Conservation (phyloP, 2,888 invertebrate species). For the Acrobasis consociella region DNA sequence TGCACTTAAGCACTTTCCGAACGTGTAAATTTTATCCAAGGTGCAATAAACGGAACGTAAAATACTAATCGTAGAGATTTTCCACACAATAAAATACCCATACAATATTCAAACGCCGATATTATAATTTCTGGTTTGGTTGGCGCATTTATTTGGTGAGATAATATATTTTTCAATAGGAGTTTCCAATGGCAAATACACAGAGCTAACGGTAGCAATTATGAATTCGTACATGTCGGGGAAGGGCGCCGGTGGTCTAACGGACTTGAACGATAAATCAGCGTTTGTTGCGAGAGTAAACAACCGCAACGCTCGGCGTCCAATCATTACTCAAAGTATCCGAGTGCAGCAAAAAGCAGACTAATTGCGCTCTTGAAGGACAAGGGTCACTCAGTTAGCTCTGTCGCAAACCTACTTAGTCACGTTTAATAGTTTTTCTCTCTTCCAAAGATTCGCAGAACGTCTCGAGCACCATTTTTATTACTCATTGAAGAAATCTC, state of each 20-base stretch:
- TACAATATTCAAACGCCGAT: too few relatives aligned
- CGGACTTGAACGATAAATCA: conserved; percentile 62
- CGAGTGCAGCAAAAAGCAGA: conserved; percentile 74
- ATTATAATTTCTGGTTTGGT: too few relatives aligned
- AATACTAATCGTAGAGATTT: not conserved
- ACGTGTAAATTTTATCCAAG: not conserved
- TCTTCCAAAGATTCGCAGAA: conserved; percentile 49
- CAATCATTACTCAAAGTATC: conserved; percentile 78
- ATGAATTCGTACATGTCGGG: conserved; percentile 24
- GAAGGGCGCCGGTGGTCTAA: conserved; percentile 40
- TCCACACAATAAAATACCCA: not conserved
- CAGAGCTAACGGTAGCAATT: conserved; percentile 23
- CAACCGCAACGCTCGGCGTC: conserved; percentile 64
- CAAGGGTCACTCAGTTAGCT: conserved; percentile 67
- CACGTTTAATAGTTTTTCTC: conserved; percentile 76
- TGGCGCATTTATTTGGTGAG: not conserved
- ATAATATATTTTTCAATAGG: not conserved
- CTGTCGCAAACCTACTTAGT: conserved; percentile 76
- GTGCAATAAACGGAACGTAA: not conserved
- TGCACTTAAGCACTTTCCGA: not conserved
- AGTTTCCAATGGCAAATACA: not conserved
- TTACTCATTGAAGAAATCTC: conserved; percentile 35
- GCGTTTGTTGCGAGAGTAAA: conserved; percentile 70
- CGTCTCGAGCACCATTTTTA: conserved; percentile 41
- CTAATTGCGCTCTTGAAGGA: conserved; percentile 80